Percentiles rank a stretch among this genome's conserved stretches.
phyloP scores from a whole-genome alignment of 2,113 vertebrate genomes.

The Platanista minor region DNA sequence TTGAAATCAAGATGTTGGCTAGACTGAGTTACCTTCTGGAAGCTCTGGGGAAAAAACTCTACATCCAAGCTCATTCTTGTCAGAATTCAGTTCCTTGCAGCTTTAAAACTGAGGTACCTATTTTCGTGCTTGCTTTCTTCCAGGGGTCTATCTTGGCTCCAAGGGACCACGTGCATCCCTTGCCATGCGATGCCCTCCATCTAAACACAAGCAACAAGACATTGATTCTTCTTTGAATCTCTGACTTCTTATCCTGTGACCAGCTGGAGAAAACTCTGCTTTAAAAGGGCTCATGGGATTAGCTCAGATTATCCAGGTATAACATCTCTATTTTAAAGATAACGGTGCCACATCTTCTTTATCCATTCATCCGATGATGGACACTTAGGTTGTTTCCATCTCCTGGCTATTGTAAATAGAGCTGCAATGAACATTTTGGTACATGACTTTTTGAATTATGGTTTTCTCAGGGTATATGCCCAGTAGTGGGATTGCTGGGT shows the following conservation, averaged over 20 bases:
- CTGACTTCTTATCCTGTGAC: not conserved
- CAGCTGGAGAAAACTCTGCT: not conserved
- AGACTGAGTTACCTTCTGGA: not conserved
- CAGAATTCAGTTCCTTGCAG: not conserved
- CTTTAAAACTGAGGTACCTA: not conserved
- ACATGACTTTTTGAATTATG: no score
- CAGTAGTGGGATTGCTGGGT: no score
- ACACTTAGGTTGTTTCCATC: no score
- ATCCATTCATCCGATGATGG: no score
- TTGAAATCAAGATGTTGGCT: not conserved
- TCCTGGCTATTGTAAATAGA: no score
- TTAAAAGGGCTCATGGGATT: not conserved
- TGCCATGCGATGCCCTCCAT: not conserved
- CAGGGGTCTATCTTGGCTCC: not conserved
- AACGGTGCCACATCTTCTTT: not conserved
- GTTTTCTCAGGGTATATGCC: no score
- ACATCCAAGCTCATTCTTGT: not conserved
- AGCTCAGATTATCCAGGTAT: not conserved
- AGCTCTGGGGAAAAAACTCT: not conserved
- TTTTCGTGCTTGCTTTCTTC: not conserved
- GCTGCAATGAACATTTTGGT: no score
- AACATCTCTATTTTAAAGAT: not conserved
- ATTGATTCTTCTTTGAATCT: not conserved
- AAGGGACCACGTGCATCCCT: not conserved
- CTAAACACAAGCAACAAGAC: not conserved